Evolutionary conservation across 1,140 invertebrate genomes (phyloP), one percentile per base, ranked within the genome.

Genomic region (Saxidomus purpurata): DNA sequence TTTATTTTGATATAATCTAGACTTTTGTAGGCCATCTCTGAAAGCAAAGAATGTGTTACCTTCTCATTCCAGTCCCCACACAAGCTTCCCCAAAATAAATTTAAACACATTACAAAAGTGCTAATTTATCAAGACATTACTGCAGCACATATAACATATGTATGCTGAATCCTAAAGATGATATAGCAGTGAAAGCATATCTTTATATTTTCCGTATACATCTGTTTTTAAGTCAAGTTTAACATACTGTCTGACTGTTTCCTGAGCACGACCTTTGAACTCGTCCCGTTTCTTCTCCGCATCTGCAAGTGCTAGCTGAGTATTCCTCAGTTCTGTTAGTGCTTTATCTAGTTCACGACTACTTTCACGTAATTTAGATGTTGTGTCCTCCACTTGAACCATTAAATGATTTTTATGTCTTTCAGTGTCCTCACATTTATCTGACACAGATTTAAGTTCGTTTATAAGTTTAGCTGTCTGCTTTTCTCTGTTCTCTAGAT

Each of bases 201-300:
- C n/a, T n/a, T n/a, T n/a, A n/a, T n/a, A n/a, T n/a, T n/a, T n/a
- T n/a, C n/a, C n/a, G n/a, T n/a, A n/a, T n/a, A n/a, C n/a, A n/a
- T n/a, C n/a, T n/a, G n/a, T n/a, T n/a, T n/a, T n/a, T n/a, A n/a
- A n/a, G n/a, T n/a, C n/a, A 43, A 47, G 11, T 36, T 55, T 22
- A 55, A 94, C 94, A 94, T 90, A 95, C 95, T 94, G 94, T 93
- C 93, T 92, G 17, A 95, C 94, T 52, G 94, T 94, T 84, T 95
- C 94, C 91, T 95, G 94, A 52, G 95, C 94, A 31, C 94, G 90
- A 36, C 90, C 92, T 90, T 95, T 95, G 43, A 95, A 93, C 67
- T 95, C 94, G 47, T 95, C 95, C 49, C 92, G 93, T 90, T 94
- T 94, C 31, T 92, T 94, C 87, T 94, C 94, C n/a, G 92, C 92